Percentiles rank a stretch among this genome's conserved stretches.
Evolutionary conservation across 2,797 vertebrate genomes (phyloP).

Genomic region (Pogonophryne albipinna): DNA sequence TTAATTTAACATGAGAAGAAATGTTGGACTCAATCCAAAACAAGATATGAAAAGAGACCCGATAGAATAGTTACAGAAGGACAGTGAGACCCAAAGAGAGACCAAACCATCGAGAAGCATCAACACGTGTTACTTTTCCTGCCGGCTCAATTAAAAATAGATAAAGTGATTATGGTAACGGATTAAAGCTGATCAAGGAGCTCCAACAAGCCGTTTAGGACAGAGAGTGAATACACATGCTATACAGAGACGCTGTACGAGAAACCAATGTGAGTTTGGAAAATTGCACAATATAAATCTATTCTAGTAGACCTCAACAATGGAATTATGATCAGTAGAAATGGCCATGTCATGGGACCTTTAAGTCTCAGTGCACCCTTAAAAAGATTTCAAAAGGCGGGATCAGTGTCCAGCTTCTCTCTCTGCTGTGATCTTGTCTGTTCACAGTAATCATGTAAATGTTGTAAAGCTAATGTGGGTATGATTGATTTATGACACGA

Average conservation of each 20-base stretch:
- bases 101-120: conserved; percentile 1
- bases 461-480: conserved; percentile 30
- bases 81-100: not conserved
- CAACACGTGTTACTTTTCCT: not conserved
- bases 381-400: not conserved
- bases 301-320: too few relatives aligned
- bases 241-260: too few relatives aligned
- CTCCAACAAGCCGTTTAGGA: too few relatives aligned
- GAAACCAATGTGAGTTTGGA: too few relatives aligned
- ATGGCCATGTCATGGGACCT: too few relatives aligned
- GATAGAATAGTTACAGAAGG: too few relatives aligned
- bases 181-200: not conserved
- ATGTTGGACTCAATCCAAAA: not conserved
- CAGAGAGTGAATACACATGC: too few relatives aligned
- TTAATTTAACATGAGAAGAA: not conserved
- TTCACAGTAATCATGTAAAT: conserved; percentile 48
- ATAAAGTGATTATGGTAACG: conserved; percentile 2
- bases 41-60: not conserved
- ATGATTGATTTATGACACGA: conserved; percentile 49
- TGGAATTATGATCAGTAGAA: too few relatives aligned
- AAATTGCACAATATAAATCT: too few relatives aligned
- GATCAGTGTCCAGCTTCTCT: conserved; percentile 1
- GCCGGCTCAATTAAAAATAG: not conserved
- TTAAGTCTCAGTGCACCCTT: not conserved
- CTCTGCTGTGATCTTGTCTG: conserved; percentile 21